These are phyloP conservation scores for Anoplopoma fimbria DNA, from an alignment of 2,113 vertebrate genomes.

Conservation along the genomic window DNA sequence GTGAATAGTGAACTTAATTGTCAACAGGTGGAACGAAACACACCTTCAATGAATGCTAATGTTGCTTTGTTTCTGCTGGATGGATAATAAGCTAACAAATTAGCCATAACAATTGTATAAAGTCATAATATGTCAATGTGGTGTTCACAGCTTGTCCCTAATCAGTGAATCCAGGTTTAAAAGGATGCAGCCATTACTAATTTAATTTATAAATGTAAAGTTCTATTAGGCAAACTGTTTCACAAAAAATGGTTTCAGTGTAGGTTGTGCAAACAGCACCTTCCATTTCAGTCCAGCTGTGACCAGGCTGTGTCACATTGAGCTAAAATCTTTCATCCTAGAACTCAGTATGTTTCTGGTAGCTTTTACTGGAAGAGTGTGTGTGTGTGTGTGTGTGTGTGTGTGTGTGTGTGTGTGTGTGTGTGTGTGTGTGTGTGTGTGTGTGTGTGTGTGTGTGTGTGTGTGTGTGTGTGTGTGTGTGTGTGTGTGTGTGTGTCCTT, in stretches of 20 bases:
- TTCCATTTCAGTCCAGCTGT: background rate
- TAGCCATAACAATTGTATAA: background rate
- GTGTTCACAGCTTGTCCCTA: background rate
- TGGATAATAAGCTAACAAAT: background rate
- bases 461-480: slow-evolving; percentile 17
- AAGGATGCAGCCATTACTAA: background rate
- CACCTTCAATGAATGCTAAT: too few relatives aligned
- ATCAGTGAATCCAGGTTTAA: background rate
- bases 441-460: slow-evolving; percentile 25
- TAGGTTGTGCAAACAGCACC: background rate
- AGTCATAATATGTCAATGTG: background rate
- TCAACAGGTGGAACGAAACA: too few relatives aligned
- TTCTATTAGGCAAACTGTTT: background rate
- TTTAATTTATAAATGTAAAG: too few relatives aligned
- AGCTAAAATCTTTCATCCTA: slow-evolving; percentile 19
- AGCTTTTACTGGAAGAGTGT: background rate
- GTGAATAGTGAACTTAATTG: too few relatives aligned
- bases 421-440: slow-evolving; percentile 5
- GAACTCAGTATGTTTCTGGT: background rate
- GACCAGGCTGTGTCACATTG: slow-evolving; percentile 34
- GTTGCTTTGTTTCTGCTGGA: too few relatives aligned
- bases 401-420: slow-evolving; percentile 13
- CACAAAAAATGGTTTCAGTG: background rate
- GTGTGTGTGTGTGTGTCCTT: slow-evolving; percentile 7
- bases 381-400: background rate